Conservation (phyloP, 1,140 invertebrate species). For the Drosophila pachea region DNA sequence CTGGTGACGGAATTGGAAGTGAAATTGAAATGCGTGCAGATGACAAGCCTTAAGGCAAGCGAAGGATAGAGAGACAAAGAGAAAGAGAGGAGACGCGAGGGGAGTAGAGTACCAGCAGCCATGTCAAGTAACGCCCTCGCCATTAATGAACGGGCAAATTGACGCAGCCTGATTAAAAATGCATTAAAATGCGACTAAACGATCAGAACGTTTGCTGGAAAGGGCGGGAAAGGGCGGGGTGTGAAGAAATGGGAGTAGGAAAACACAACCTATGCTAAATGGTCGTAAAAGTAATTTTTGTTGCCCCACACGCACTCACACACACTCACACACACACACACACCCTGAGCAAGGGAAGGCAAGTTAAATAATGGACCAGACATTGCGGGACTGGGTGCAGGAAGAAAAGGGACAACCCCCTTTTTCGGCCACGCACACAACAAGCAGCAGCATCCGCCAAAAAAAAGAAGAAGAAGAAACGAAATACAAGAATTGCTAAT, state of each 20-base stretch:
- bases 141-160: slow-evolving; percentile 55
- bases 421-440: slow-evolving; percentile 35
- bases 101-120: slow-evolving; percentile 7
- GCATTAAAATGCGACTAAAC: slow-evolving; percentile 61
- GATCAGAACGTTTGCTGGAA: slow-evolving; percentile 15
- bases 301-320: slow-evolving; percentile 35
- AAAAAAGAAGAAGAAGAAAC: slow-evolving; percentile 22
- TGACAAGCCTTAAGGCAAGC: slow-evolving; percentile 14
- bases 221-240: background rate
- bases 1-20: slow-evolving; percentile 21
- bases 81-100: background rate
- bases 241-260: slow-evolving; percentile 30
- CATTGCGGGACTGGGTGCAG: slow-evolving; percentile 12
- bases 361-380: slow-evolving; percentile 53
- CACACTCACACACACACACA: slow-evolving; percentile 7
- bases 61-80: background rate
- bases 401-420: slow-evolving; percentile 47
- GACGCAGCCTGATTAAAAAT: slow-evolving; percentile 72
- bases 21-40: slow-evolving; percentile 21
- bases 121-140: slow-evolving; percentile 46
- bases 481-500: slow-evolving; percentile 32
- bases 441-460: slow-evolving; percentile 33
- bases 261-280: slow-evolving; percentile 62
- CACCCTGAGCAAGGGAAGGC: slow-evolving; percentile 42
- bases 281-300: slow-evolving; percentile 68